Evolutionary conservation across 2,888 invertebrate species (phyloP).

Genomic region (Tipula helvola): DNA sequence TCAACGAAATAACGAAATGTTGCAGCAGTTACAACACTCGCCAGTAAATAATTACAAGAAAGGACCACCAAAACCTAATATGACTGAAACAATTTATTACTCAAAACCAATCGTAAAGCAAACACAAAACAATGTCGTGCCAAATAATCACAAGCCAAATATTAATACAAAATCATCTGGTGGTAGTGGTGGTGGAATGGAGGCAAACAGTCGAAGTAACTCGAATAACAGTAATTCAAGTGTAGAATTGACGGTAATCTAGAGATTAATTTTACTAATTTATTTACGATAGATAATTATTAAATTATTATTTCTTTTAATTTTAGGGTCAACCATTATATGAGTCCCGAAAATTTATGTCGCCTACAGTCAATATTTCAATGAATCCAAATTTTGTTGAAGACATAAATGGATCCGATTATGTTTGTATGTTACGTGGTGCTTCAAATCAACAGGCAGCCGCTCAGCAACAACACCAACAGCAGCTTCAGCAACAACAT

Average conservation of each 20-base stretch:
- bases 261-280: neutral
- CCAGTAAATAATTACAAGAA: constrained; percentile 5
- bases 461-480: constrained; percentile 10
- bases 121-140: neutral
- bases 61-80: neutral
- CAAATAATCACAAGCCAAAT: neutral
- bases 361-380: constrained; percentile 26
- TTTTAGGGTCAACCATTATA: neutral
- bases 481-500: constrained; percentile 5
- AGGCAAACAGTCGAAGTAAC: neutral
- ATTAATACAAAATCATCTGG: neutral
- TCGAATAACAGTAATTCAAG: neutral
- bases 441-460: neutral
- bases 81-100: neutral
- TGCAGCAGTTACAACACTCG: neutral
- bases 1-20: neutral
- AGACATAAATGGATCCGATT: constrained; percentile 65
- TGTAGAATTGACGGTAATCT: neutral
- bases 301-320: neutral
- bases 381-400: constrained; percentile 42
- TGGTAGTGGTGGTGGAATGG: neutral
- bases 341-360: neutral
- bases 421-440: constrained; percentile 70
- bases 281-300: neutral
- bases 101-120: constrained; percentile 6